Base-by-base conservation (phyloP, 2,797 vertebrate genomes). In the Poliocrania exsul region DNA sequence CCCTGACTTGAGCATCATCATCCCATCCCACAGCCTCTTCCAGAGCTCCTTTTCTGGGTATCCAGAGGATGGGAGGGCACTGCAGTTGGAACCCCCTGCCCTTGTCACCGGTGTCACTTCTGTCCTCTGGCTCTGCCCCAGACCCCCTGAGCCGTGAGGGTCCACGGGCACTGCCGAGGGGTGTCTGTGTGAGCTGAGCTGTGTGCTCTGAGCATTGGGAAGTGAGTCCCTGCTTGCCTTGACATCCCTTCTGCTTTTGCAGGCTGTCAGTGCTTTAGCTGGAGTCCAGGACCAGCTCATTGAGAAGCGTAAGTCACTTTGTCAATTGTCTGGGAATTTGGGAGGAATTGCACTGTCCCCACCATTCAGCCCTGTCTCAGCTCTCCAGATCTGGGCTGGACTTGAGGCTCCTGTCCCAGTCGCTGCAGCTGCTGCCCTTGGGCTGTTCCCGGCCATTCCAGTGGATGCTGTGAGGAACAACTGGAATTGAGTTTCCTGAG, bases 241-340 rank as follows among this genome's bases (percentile, higher is more conserved):
- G 42, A 72, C 58, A 5, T 10, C 65, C 86, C 31, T 26, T 79
- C 92, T 8, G 58, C 19, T 93, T 84, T 97, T 90, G n/a, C 86
- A 99, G 99, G 99, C 99, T 5, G 99, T 99, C 66, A 99, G 99
- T 92, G 99, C 99, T 0, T 98, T 99, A 31, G 99, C 99, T 31
- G 99, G 99, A 87, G 98, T 99, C 33, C 99, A 99, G 40, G 99
- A 99, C 96, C 99, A 99, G 97, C 99, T 99, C 97, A 99, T 99
- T 77, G 99, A 99, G 92, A 99, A 99, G 96, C 98, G 99, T 99
- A 97, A 99, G 99, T 99, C n/a, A 10, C 33, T 40, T 46, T 58
- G 62, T 66, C 12, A 13, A 75, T 90, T 73, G 26, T 62, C 31
- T 61, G 29, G 17, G 64, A 46, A 8, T 35, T 37, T n/a, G 71